Conservation (phyloP, 2,888 invertebrate genomes). For the Diplolepis rosae region DNA sequence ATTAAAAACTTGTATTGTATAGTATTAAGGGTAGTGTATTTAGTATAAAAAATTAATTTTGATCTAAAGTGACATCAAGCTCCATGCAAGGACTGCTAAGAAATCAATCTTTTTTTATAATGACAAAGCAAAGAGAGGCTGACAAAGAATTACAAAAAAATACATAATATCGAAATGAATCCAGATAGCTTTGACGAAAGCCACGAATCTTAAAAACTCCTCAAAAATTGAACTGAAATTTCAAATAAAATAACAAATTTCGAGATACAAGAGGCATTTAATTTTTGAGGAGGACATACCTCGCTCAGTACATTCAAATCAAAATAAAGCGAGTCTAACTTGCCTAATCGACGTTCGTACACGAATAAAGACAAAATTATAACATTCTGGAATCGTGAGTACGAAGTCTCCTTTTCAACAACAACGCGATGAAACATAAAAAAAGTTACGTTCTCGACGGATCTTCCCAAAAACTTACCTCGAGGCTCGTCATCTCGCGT, state of each 20-base stretch:
- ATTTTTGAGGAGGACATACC: no score
- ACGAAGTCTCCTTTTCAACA: neutral
- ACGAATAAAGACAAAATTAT: neutral
- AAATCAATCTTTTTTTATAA: constrained; percentile 32
- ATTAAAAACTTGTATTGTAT: neutral
- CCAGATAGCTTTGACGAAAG: no score
- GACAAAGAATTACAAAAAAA: neutral
- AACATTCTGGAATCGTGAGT: neutral
- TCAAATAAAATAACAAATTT: no score
- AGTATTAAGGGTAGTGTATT: neutral
- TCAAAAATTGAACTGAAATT: no score
- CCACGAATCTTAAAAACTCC: no score
- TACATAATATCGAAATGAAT: neutral
- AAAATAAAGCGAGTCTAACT: neutral
- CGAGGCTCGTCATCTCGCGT: constrained; percentile 64
- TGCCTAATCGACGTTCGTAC: neutral
- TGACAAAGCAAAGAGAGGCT: neutral
- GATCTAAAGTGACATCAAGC: constrained; percentile 55
- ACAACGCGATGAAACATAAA: neutral
- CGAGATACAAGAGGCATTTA: neutral
- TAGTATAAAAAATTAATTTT: neutral
- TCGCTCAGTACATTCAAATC: neutral
- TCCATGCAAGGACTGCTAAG: constrained; percentile 56
- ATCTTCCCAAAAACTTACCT: constrained; percentile 69
- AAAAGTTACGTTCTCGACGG: constrained; percentile 33